Evolutionary conservation across 2,113 vertebrate species (phyloP).

Genomic region (Spizaetus ornatus): DNA sequence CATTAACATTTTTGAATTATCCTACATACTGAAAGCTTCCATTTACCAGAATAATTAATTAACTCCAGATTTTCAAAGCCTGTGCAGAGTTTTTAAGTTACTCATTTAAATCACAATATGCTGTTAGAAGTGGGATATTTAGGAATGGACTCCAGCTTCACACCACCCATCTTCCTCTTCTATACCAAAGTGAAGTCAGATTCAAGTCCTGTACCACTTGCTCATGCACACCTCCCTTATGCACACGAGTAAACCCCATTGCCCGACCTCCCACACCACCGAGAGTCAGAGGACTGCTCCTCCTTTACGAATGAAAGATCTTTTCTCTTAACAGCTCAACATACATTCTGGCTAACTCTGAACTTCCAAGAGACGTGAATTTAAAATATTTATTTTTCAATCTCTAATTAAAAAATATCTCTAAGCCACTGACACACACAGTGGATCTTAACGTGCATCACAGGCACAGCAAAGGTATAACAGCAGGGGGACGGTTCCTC

Average conservation of each 20-base stretch:
- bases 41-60: slow-evolving; percentile 1
- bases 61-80: neutral
- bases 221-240: neutral
- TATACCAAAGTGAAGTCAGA: neutral
- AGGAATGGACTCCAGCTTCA: neutral
- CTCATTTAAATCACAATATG: neutral
- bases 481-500: neutral
- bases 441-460: accelerated
- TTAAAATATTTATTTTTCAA: neutral
- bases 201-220: neutral
- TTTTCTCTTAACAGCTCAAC: neutral
- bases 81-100: neutral
- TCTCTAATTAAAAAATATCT: neutral
- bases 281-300: neutral
- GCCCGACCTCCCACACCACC: neutral
- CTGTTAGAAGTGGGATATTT: neutral
- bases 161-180: neutral
- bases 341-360: neutral
- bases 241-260: neutral
- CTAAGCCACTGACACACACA: neutral
- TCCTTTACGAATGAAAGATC: neutral
- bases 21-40: neutral
- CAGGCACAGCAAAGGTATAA: neutral
- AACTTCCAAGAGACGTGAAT: neutral
- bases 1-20: neutral